Evolutionary conservation across 30 jellyfish, hydroid and myxozoan genomes (phyloP).

Genomic region (Hydractinia symbiolongicarpus): DNA sequence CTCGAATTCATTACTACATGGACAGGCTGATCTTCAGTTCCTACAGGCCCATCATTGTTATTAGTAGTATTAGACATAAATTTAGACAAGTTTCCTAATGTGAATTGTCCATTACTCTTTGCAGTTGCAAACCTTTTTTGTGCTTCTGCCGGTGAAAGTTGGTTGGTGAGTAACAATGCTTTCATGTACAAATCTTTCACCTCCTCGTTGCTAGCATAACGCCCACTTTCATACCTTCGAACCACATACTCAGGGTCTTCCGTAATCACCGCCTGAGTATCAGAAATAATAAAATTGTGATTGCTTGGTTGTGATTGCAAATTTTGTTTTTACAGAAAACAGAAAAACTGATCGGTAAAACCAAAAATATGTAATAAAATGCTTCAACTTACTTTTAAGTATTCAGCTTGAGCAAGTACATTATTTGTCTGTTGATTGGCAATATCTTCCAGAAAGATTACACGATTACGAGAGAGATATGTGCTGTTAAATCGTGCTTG

Average conservation of each 20-base stretch:
- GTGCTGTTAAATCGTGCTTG: conserved; percentile 11
- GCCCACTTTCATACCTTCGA: conserved; percentile 71
- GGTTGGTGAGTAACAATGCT: conserved; percentile 43
- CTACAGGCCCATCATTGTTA: conserved; percentile 14
- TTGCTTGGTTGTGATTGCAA: too few relatives aligned
- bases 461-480: conserved; percentile 54
- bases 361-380: neutral
- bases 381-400: conserved; percentile 51
- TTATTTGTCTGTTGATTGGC: conserved; percentile 73
- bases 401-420: conserved; percentile 89
- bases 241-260: conserved; percentile 95
- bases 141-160: conserved; percentile 26
- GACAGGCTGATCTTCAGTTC: conserved; percentile 87
- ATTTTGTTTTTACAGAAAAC: neutral
- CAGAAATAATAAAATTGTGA: neutral
- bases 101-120: neutral
- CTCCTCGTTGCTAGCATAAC: conserved; percentile 77
- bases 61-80: neutral
- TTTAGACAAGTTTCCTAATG: neutral
- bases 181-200: conserved; percentile 64
- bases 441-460: conserved; percentile 62
- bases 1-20: conserved; percentile 75
- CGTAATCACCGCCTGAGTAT: conserved; percentile 52
- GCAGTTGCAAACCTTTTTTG: conserved; percentile 6
- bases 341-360: neutral